A percentile compares a stretch with the other conserved stretches of the same genome.
phyloP scores from a whole-genome alignment of 2,797 vertebrate species.

The Platyrinchus mystaceus region DNA sequence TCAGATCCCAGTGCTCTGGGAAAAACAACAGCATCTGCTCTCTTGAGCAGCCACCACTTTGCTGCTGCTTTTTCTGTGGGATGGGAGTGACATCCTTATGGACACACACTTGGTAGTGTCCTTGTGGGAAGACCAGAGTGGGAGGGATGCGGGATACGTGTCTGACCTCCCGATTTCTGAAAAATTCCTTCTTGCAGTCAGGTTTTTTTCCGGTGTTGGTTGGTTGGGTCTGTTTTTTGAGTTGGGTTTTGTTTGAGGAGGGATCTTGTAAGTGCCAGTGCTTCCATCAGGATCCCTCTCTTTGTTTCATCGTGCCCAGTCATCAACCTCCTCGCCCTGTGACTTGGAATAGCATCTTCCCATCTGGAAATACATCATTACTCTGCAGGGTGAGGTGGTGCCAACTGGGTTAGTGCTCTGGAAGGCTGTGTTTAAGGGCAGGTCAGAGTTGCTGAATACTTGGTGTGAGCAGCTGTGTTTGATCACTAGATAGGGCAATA shows the following conservation, averaged over 20 bases:
- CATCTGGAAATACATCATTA: constrained; percentile 1
- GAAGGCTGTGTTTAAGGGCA: neutral
- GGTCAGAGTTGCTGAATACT: neutral
- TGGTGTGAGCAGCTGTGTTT: neutral
- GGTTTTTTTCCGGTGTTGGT: too few relatives aligned
- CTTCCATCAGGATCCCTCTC: neutral
- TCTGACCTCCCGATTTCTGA: neutral
- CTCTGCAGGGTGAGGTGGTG: neutral
- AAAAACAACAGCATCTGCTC: accelerated
- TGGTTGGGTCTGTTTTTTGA: neutral
- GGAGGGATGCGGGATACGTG: neutral
- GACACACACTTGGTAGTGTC: accelerated
- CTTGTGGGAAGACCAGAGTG: neutral
- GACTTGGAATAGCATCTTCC: neutral
- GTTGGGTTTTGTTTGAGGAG: neutral
- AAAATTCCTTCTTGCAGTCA: neutral
- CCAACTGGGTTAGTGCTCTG: neutral
- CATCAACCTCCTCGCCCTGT: neutral
- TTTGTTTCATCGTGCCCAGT: neutral
- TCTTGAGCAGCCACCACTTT: neutral
- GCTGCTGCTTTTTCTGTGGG: neutral
- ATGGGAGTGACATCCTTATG: neutral
- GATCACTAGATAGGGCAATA: neutral
- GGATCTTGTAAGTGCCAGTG: neutral
- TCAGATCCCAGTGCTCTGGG: neutral